Base-by-base conservation (phyloP, 1,140 invertebrate species). In the Camponotus floridanus region DNA sequence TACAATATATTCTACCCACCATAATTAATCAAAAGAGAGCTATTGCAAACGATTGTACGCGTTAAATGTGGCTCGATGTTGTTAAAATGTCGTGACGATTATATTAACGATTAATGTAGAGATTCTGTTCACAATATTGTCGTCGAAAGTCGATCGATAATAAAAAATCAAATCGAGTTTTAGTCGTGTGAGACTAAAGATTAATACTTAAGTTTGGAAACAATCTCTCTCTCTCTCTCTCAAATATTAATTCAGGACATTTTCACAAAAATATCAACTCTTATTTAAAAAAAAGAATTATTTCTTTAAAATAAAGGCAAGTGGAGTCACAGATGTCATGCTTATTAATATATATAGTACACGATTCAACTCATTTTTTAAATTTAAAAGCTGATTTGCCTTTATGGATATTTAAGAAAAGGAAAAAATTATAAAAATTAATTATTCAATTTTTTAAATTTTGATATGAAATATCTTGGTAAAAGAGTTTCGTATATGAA, bases 11-110 rank as follows among this genome's bases (percentile, higher is more conserved):
- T 36, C 73, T 61, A 33, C 73, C 83, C 48, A 11, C 45, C 39
- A n/a, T 15, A 62, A 48, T 80, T 89, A 81, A 87, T n/a, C 13
- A 64, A 70, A 64, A 70, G 73, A 88, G 62, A 84, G 86, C n/a
- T n/a, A 80, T 31, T 26, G n/a, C 15, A 9, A 13, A 80, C 1
- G 36, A 55, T 31, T 45, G 3, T 4, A 31, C 31, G 21, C 48
- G 62, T 65, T n/a, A 80, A 57, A 68, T 68, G 21, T 2, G 2
- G 13, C 51, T 45, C 13, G 45, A 2, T 8, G 15, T 79, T 45
- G 8, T 79, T 39, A 11, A 79, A 79, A 67, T 0, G 8, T 11
- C 21, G 26, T 11, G 62, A 1, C 36, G 3, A 2, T 67, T 67
- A 18, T 51, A 79, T 8, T 6, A 31, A 36, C 8, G 3, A 55